Percentiles rank a stretch among this genome's conserved stretches.
These are phyloP conservation scores for Camelus bactrianus DNA, from an alignment of 2,113 vertebrate species.

Conservation along the genomic window DNA sequence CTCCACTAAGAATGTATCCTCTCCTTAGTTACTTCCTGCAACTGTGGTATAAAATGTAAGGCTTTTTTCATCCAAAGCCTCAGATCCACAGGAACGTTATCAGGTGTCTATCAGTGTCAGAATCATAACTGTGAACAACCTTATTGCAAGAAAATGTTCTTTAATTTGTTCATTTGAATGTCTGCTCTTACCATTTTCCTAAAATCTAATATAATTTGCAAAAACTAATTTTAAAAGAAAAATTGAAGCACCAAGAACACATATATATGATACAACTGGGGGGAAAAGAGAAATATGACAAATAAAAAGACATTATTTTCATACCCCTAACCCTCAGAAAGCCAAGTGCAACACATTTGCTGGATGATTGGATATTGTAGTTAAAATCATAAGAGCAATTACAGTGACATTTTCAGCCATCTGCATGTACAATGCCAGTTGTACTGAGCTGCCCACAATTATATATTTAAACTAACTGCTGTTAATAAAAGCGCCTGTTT, in stretches of 20 bases:
- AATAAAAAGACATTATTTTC: slow-evolving; percentile 43
- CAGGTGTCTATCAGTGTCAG: not conserved
- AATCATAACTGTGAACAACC: slow-evolving; percentile 39
- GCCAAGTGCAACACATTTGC: slow-evolving; percentile 50
- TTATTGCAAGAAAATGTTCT: slow-evolving; percentile 10
- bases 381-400: slow-evolving; percentile 76
- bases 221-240: slow-evolving; percentile 51
- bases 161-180: slow-evolving; percentile 62
- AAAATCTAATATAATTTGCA: slow-evolving; percentile 65
- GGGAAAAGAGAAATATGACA: not conserved
- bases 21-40: not conserved
- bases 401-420: slow-evolving; percentile 67
- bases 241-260: not conserved
- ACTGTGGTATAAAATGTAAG: not conserved
- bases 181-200: slow-evolving; percentile 5
- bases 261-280: not conserved
- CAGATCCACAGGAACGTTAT: slow-evolving; percentile 5
- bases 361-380: slow-evolving; percentile 61
- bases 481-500: slow-evolving; percentile 69
- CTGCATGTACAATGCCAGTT: slow-evolving; percentile 17
- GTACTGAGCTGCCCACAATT: slow-evolving; percentile 9
- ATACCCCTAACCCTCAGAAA: not conserved
- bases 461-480: slow-evolving; percentile 74
- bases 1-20: not conserved
- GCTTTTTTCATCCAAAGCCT: not conserved